Base-by-base conservation (phyloP, 1,140 invertebrate species). In the Caenorhabditis briggsae region DNA sequence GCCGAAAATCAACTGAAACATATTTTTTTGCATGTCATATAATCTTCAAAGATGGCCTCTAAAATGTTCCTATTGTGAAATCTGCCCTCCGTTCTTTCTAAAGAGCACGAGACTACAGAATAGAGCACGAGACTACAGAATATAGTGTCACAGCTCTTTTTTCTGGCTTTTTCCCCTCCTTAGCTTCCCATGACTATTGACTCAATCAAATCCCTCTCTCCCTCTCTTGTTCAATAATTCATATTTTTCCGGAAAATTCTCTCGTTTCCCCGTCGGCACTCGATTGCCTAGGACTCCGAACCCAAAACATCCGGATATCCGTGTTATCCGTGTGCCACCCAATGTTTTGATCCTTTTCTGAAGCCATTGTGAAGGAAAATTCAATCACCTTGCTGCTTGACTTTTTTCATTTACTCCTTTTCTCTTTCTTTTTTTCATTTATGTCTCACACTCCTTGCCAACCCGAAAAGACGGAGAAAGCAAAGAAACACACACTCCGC, bases 211-310 rank as follows among this genome's bases (percentile, higher is more conserved):
- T 50, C 50, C 50, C 16, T 14, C 50, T 50, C 16, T 50, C 50
- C 9, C 50, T 50, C 50, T 50, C 16, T 50, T 50, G 9, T 58
- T 16, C 55, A n/a, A n/a, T 58, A n/a, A 58, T n/a, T 58, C 55
- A 58, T 58, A 18, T 58, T 58, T 58, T 58, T 58, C 55, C 55
- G n/a, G 55, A n/a, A 58, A 12, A 58, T 58, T 58, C 56, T 20
- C n/a, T 20, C 56, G n/a, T n/a, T n/a, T 58, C n/a, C 59, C 33
- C n/a, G 59, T 64, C 33, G 59, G 23, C 59, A 23, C 7, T 3
- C 59, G 59, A 23, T 64, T 64, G 59, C 59, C 59, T 50, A 64
- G 59, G 23, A 8, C 20, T 25, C 25, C n/a, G n/a, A n/a, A 58
- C 56, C n/a, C 56, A 16, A 58, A 20, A 1, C 14, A n/a, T 12